A percentile compares a stretch with the other conserved stretches of the same genome.
Evolutionary conservation across 23 tunicate genomes (phyloP).

Genomic region (Styela clava): DNA sequence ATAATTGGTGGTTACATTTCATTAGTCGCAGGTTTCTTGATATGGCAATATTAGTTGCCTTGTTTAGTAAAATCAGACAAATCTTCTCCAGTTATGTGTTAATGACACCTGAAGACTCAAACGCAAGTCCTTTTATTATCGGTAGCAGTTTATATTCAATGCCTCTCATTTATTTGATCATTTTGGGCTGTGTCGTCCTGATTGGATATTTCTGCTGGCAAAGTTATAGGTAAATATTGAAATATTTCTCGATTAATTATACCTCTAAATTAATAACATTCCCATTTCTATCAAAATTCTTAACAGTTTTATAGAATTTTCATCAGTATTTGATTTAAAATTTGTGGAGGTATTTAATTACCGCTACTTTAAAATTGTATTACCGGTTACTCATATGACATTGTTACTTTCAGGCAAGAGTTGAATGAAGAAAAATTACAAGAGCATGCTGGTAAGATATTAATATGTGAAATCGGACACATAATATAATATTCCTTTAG

Average conservation of each 20-base stretch:
- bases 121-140: not conserved
- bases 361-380: not conserved
- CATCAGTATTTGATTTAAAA: no score
- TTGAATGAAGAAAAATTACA: slow-evolving; percentile 23
- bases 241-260: no score
- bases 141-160: slow-evolving; percentile 4
- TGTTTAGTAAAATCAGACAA: not conserved
- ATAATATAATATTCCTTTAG: no score
- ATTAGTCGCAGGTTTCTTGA: not conserved
- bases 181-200: slow-evolving; percentile 19
- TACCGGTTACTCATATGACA: no score
- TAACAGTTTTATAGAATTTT: no score
- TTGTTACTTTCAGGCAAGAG: slow-evolving; percentile 19
- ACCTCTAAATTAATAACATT: no score
- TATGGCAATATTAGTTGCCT: slow-evolving; percentile 14
- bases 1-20: not conserved
- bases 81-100: slow-evolving; percentile 13
- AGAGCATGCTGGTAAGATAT: slow-evolving; percentile 9
- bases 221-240: slow-evolving; percentile 21
- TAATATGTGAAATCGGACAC: no score
- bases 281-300: no score
- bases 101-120: not conserved
- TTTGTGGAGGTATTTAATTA: not conserved
- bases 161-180: slow-evolving; percentile 11
- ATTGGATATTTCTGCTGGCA: slow-evolving; percentile 35